phyloP scores from a whole-genome alignment of 2,113 vertebrate genomes.

The Elachura formosa region DNA sequence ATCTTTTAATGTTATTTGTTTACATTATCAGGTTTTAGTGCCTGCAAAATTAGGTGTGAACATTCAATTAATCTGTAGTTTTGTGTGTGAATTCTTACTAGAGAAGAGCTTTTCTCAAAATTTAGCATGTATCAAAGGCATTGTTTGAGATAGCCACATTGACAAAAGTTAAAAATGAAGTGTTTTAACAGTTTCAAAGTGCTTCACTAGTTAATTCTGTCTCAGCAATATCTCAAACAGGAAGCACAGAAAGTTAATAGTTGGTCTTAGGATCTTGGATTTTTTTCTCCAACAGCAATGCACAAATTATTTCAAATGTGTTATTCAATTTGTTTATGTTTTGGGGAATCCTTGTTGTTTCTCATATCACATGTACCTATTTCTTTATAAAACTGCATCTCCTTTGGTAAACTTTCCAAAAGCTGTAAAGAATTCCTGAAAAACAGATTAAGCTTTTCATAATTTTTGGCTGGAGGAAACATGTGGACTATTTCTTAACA shows the following conservation, averaged over 20 bases:
- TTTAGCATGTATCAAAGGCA: not conserved
- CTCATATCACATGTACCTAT: not conserved
- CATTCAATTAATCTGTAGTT: not conserved
- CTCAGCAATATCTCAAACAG: not conserved
- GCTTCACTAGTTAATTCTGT: not conserved
- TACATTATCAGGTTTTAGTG: not conserved
- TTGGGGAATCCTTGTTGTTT: not conserved
- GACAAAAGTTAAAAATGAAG: not conserved
- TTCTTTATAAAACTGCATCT: not conserved
- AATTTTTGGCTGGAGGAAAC: not conserved
- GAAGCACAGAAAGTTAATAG: not conserved
- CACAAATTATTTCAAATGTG: not conserved
- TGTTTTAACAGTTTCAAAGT: not conserved
- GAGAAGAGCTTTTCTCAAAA: not conserved
- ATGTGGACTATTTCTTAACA: no score
- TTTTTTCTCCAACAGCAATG: not conserved
- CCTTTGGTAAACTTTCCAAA: not conserved
- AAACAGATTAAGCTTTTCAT: not conserved
- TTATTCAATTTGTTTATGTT: not conserved
- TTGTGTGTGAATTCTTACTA: not conserved
- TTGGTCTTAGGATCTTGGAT: not conserved
- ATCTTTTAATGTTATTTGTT: not conserved
- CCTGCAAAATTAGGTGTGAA: not conserved
- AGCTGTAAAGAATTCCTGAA: not conserved
- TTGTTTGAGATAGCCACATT: not conserved